Conservation (phyloP, 2,797 vertebrate species). For the Sebastes nivosus region DNA sequence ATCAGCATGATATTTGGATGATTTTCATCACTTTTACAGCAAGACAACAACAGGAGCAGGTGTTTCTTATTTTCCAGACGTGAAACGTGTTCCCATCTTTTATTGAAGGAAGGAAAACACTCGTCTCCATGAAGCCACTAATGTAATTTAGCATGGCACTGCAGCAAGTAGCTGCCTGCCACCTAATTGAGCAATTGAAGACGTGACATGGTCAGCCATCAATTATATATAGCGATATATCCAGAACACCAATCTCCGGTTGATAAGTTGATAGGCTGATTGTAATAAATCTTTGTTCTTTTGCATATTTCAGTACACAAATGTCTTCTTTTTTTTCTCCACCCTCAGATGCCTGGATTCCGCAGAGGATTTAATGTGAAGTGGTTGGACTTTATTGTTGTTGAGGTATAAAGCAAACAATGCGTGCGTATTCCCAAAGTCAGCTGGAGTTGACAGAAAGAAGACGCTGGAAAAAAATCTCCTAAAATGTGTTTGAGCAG, state of each 20-base stretch:
- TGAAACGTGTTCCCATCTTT: slow-evolving; percentile 29
- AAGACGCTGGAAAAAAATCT: slow-evolving; percentile 1
- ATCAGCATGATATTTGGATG: not conserved
- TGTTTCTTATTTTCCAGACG: slow-evolving; percentile 44
- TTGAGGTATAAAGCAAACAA: slow-evolving; percentile 28
- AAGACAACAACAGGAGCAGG: slow-evolving; percentile 34
- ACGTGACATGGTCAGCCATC: slow-evolving; percentile 81
- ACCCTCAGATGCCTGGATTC: slow-evolving; percentile 17
- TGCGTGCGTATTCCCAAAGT: slow-evolving; percentile 34
- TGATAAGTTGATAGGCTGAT: slow-evolving; percentile 55
- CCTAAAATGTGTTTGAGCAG: not conserved
- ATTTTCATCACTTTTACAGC: not conserved
- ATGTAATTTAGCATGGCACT: slow-evolving; percentile 72
- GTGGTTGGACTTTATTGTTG: slow-evolving; percentile 51
- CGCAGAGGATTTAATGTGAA: slow-evolving; percentile 55
- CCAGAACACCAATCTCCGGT: slow-evolving; percentile 65
- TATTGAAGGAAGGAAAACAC: slow-evolving; percentile 55
- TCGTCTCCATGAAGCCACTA: slow-evolving; percentile 67
- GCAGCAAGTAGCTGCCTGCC: slow-evolving; percentile 66
- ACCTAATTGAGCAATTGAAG: slow-evolving; percentile 79
- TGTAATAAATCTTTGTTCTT: slow-evolving; percentile 61
- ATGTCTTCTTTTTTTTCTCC: not conserved
- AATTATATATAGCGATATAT: slow-evolving; percentile 70
- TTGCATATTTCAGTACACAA: slow-evolving; percentile 50
- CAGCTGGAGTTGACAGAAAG: slow-evolving; percentile 35